Conservation (phyloP, 2,113 vertebrate species). For the Lonchura striata region DNA sequence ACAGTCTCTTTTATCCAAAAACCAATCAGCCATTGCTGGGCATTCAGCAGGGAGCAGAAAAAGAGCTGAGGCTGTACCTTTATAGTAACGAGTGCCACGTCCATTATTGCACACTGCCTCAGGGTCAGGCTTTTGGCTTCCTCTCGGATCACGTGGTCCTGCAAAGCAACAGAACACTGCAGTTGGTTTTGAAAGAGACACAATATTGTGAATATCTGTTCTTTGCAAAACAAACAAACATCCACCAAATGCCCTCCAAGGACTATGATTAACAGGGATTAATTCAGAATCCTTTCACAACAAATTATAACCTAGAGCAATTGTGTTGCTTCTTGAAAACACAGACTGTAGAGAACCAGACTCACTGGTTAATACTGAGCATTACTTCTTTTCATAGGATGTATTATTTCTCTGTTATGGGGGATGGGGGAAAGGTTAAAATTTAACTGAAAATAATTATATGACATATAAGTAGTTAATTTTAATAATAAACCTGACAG, state of each 20-base stretch:
- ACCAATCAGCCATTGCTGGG: background rate
- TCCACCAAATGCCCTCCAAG: background rate
- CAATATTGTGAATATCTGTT: background rate
- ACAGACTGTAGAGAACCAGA: background rate
- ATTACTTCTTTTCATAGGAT: background rate
- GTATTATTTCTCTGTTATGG: background rate
- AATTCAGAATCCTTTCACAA: background rate
- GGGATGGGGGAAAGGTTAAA: background rate
- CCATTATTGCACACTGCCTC: constrained; percentile 92
- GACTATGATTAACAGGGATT: background rate
- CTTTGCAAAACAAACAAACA: background rate
- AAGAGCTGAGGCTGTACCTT: constrained; percentile 75
- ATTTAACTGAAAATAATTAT: background rate
- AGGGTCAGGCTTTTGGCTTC: constrained; percentile 89
- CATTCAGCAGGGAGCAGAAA: background rate
- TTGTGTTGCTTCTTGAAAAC: background rate
- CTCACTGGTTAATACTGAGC: background rate
- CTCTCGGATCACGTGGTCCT: constrained; percentile 94
- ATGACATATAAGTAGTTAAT: background rate
- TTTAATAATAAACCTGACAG: background rate
- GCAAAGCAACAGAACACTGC: background rate
- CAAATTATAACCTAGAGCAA: background rate
- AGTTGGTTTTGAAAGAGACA: background rate
- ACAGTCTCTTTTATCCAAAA: background rate
- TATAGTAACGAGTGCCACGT: constrained; percentile 90